These are phyloP conservation scores for Agrenia bidenticulata DNA, from an alignment of 2,888 invertebrate genomes.

Conservation along the genomic window DNA sequence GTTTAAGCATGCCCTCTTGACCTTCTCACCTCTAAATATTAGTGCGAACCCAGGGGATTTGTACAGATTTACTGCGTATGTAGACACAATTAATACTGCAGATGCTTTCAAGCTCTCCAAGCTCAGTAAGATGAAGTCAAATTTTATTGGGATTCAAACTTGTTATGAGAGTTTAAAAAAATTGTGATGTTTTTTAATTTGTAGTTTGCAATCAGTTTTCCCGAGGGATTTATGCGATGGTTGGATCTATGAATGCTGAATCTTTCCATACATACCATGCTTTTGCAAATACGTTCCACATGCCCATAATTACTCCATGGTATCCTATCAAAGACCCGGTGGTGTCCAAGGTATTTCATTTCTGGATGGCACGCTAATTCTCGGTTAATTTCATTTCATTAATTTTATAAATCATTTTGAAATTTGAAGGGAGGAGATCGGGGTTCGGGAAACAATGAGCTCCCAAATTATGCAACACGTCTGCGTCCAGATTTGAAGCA, in stretches of 20 bases:
- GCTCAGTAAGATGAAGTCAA: conserved; percentile 66
- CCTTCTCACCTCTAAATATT: conserved; percentile 35
- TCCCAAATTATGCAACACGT: conserved; percentile 77
- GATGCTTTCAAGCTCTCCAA: conserved; percentile 89
- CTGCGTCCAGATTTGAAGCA: conserved; percentile 94
- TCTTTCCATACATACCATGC: conserved; percentile 91
- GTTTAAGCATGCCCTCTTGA: conserved; percentile 83
- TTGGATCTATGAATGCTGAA: conserved; percentile 87
- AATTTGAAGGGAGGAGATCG: background rate
- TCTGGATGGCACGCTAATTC: background rate
- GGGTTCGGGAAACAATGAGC: background rate
- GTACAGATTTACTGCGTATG: conserved; percentile 71
- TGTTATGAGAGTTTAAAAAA: background rate
- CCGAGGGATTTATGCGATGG: conserved; percentile 83
- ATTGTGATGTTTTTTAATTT: conserved; percentile 51
- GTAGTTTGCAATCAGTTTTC: conserved; percentile 88
- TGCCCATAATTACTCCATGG: conserved; percentile 93
- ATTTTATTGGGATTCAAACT: background rate
- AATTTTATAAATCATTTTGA: too few species aligned
- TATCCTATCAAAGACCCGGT: conserved; percentile 63
- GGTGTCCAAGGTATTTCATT: conserved; percentile 5
- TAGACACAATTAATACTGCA: conserved; percentile 88
- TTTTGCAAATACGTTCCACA: conserved; percentile 91
- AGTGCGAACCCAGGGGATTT: conserved; percentile 15
- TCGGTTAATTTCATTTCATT: too few species aligned